phyloP scores from a whole-genome alignment of 2,113 vertebrate genomes.

The Galbula dea region DNA sequence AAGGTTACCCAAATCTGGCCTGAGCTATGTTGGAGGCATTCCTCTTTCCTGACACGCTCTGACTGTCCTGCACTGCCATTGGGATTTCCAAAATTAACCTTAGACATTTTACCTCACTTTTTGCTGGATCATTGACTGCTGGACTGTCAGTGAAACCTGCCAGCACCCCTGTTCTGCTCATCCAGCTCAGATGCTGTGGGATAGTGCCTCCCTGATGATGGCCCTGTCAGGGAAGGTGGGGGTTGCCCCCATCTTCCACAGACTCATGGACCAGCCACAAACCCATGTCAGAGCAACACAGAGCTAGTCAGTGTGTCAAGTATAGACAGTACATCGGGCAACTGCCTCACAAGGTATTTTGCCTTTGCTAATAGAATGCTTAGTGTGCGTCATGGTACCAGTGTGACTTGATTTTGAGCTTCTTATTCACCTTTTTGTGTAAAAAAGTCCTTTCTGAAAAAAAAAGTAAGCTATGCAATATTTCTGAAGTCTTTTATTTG shows the following conservation, averaged over 20 bases:
- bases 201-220: neutral
- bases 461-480: neutral
- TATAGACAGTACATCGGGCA: neutral
- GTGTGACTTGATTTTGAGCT: neutral
- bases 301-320: neutral
- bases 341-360: neutral
- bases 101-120: neutral
- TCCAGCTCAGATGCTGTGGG: neutral
- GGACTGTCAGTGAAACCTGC: neutral
- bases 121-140: neutral
- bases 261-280: neutral
- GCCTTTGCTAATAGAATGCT: neutral
- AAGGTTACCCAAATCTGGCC: neutral
- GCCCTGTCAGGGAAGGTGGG: neutral
- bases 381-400: neutral
- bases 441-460: neutral
- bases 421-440: neutral
- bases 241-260: neutral
- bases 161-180: neutral
- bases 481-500: neutral
- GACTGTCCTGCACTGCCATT: neutral
- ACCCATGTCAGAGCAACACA: neutral
- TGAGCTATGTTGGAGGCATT: neutral
- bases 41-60: neutral
- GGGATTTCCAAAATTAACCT: neutral